Base-by-base conservation (phyloP, 2,888 invertebrate genomes). In the Neoscelio sp. region DNA sequence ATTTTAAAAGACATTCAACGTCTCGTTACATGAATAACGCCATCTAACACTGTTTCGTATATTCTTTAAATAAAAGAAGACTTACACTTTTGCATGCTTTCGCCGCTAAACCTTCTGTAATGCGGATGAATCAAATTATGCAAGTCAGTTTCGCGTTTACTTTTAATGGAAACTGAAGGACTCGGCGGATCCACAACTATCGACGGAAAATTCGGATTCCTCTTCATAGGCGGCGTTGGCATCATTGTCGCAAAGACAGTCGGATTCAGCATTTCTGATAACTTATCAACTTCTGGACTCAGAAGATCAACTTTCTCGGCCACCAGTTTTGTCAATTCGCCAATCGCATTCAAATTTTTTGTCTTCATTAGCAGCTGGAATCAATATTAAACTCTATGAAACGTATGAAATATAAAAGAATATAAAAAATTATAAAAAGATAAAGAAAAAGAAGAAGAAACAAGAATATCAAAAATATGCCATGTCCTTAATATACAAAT, bases 171-270 rank as follows among this genome's bases (percentile, higher is more conserved):
- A 75, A 87, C 83, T 6, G 90, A 89, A 0, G 91, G 91, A 76
- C 91, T 91, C 7, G 91, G 91, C 10, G 90, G 91, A 83, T 91
- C 89, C 17, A 91, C 88, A 54, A 90, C 87, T n/a, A 90, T 90
- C 40, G 89, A 88, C n/a, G 89, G 90, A 81, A 89, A 90, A 26
- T 84, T 87, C 4, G 82, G 58, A 26, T 87, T 85, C 26, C 87
- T 86, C 4, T 85, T 86, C 6, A 80, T 76, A 12, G 82, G 79
- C 2, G 82, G 79, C 2, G 80, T 71, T 28, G n/a, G n/a, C n/a
- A n/a, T n/a, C n/a, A n/a, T n/a, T n/a, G n/a, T n/a, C n/a, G n/a
- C n/a, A n/a, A n/a, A n/a, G n/a, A n/a, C n/a, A n/a, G n/a, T n/a
- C n/a, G n/a, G n/a, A n/a, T n/a, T n/a, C n/a, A n/a, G n/a, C n/a